phyloP scores from a whole-genome alignment of 2,797 vertebrate genomes.

The Mycteria americana region DNA sequence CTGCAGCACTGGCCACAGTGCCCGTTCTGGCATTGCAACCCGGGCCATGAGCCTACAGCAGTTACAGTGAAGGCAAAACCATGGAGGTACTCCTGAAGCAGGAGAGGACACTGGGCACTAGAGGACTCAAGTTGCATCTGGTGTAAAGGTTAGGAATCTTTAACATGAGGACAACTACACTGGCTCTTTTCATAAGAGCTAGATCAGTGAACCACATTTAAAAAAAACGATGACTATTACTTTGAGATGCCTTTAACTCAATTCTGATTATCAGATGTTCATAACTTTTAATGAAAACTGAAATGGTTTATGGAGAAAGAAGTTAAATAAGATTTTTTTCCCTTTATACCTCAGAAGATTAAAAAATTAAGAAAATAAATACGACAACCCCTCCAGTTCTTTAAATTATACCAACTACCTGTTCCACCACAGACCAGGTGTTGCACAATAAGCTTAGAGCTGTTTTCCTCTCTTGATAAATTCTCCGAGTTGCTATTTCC shows the following conservation, averaged over 20 bases:
- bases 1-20: not conserved
- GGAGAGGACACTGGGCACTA: not conserved
- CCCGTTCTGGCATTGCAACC: accelerated
- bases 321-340: not conserved
- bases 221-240: not conserved
- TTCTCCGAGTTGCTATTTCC: not conserved
- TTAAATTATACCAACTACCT: not conserved
- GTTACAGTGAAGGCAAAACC: not conserved
- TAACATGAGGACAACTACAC: not conserved
- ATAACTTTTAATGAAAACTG: not conserved
- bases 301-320: not conserved
- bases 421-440: not conserved
- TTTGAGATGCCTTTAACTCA: not conserved
- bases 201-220: not conserved
- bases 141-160: not conserved
- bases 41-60: accelerated
- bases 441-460: not conserved
- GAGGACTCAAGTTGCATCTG: not conserved
- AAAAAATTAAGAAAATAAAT: not conserved
- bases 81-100: not conserved
- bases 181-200: not conserved
- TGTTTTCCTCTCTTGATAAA: not conserved
- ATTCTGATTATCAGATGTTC: not conserved
- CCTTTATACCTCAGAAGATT: not conserved
- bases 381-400: not conserved